Conservation (phyloP, 2,888 invertebrate genomes). For the Palloptera scutellata region DNA sequence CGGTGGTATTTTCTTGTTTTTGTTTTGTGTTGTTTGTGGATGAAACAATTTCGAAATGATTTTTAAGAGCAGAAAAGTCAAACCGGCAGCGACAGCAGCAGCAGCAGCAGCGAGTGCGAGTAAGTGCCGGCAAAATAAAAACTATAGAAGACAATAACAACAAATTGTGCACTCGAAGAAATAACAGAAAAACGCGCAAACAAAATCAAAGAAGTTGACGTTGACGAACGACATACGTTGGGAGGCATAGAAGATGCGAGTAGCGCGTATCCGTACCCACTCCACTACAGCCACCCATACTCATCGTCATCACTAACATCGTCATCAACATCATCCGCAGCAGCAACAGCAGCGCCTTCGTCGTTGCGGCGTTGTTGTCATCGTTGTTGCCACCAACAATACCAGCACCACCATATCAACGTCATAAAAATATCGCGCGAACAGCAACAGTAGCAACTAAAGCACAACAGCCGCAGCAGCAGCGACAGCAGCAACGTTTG, state of each 20-base stretch:
- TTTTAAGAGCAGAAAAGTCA: not conserved
- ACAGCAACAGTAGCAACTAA: too few relatives aligned
- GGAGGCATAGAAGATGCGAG: too few relatives aligned
- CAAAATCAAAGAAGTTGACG: not conserved
- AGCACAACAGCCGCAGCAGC: too few relatives aligned
- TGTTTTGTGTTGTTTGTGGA: not conserved
- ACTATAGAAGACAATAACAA: too few relatives aligned
- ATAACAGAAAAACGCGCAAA: not conserved
- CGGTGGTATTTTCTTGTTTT: too few relatives aligned
- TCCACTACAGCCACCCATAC: too few relatives aligned
- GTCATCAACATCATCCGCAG: too few relatives aligned
- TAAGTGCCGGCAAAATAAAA: too few relatives aligned
- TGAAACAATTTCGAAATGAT: not conserved
- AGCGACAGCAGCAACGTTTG: conserved; percentile 10
- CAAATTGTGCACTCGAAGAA: not conserved
- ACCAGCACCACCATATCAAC: not conserved
- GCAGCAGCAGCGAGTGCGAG: conserved; percentile 7
- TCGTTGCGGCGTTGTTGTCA: not conserved
- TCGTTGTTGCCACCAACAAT: not conserved
- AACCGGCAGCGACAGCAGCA: conserved; percentile 1
- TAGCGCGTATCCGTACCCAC: too few relatives aligned
- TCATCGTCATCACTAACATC: too few relatives aligned
- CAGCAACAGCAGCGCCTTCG: not conserved
- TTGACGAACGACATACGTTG: too few relatives aligned
- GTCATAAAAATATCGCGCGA: too few relatives aligned